These are phyloP conservation scores for Pantherophis alleghaniensis DNA, from an alignment of 2,797 vertebrate genomes.

Conservation along the genomic window DNA sequence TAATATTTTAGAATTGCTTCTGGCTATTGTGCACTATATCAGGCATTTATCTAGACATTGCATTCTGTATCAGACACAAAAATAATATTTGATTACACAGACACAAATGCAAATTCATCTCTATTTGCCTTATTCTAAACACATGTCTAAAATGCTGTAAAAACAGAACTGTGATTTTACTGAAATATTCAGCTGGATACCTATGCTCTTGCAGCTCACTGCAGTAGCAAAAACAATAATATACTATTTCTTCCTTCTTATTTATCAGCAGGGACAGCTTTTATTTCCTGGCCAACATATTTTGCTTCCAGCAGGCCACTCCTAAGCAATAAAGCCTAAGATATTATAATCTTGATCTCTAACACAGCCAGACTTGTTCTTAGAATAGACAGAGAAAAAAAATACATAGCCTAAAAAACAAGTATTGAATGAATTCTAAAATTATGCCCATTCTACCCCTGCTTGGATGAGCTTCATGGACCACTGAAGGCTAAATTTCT, in stretches of 20 bases:
- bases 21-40: background rate
- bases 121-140: background rate
- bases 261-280: background rate
- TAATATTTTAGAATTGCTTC: background rate
- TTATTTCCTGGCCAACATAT: conserved; percentile 7
- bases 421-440: conserved; percentile 18
- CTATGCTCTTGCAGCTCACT: background rate
- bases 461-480: background rate
- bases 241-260: background rate
- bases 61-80: background rate
- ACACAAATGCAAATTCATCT: background rate
- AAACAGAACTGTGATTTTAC: background rate
- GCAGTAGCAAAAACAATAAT: background rate
- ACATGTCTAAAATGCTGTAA: background rate
- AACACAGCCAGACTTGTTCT: background rate
- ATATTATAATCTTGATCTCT: conserved; percentile 26
- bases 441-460: background rate
- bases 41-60: background rate
- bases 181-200: background rate
- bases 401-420: background rate
- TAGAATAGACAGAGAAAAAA: background rate
- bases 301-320: conserved; percentile 5
- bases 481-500: background rate
- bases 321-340: background rate
- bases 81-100: background rate